These are phyloP conservation scores for Aythya fuligula DNA, from an alignment of 2,797 vertebrate species.

Conservation along the genomic window DNA sequence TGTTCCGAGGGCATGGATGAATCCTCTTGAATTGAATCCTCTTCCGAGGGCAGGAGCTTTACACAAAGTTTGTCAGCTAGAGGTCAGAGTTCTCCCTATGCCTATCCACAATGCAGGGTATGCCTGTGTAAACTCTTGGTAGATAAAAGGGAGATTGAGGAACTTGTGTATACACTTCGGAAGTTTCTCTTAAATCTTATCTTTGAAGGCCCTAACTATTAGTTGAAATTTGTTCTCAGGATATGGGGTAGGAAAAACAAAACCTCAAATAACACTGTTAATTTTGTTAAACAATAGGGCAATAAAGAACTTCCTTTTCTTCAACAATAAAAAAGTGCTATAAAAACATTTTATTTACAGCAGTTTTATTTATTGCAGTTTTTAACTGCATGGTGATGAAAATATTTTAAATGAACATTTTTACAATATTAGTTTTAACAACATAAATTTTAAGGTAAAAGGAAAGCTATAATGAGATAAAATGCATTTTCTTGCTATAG, in stretches of 20 bases:
- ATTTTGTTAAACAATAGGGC: not conserved
- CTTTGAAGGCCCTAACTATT: not conserved
- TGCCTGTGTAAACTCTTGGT: not conserved
- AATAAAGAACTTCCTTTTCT: not conserved
- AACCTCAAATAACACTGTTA: not conserved
- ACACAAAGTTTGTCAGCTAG: not conserved
- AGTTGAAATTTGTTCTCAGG: not conserved
- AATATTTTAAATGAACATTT: not conserved
- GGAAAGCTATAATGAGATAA: not conserved
- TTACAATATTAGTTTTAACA: not conserved
- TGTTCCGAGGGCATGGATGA: too few species aligned
- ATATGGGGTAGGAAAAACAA: not conserved
- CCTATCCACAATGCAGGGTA: not conserved
- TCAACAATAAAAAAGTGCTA: not conserved
- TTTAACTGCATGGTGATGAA: not conserved
- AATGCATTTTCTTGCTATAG: not conserved
- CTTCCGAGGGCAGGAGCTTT: not conserved
- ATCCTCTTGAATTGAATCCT: too few species aligned
- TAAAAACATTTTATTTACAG: not conserved
- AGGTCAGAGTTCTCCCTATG: not conserved
- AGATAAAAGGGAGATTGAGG: not conserved
- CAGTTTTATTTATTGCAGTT: not conserved
- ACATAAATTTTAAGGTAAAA: not conserved
- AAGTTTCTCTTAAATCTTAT: not conserved
- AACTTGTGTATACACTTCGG: not conserved